Evolutionary conservation across 2,888 invertebrate species (phyloP), one percentile per base, ranked within the genome.

Genomic region (Omphaloscelis lunosa): DNA sequence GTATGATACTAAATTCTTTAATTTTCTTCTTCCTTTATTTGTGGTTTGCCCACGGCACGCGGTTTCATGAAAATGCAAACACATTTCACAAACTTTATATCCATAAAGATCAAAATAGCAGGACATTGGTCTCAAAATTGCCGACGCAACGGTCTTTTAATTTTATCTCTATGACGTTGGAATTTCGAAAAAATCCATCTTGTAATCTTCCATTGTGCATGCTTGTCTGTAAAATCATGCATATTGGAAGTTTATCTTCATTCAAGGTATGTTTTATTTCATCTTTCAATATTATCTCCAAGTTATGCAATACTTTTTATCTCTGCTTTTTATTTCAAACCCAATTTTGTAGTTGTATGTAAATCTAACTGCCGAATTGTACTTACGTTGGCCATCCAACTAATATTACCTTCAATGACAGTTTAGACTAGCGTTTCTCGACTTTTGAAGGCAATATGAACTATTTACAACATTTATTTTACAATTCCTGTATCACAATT

Each of bases 401-500:
- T 41, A 69, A 82, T 56, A 56, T 12, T 51, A 51, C 39, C 62
- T 51, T 29, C 48, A 53, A 45, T 48, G 2, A 56, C 27, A 59
- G 53, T 67, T 71, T 39, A 68, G 59, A 82, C 77, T 71, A 72
- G 61, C 48, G 0, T 72, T 41, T 41, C 45, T 34, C n/a, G 15
- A 29, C 48, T 45, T n/a, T 68, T 59, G 45, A 82, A 83, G 83
- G 72, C 67, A 76, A 71, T 41, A 41, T 72, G 45, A 66, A 65
- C 48, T 75, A 72, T 85, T 56, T 85, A 75, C 72, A 85, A 75
- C 51, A 82, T 75, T 72, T 81, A 68, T 48, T 53, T 45, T 41
- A 81, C 75, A 81, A 85, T 68, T 69, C 48, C 56, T 69, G 34
- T 72, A 83, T 82, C 62, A 76, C 69, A 70, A 53, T 53, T 75